A percentile compares a stretch with the other conserved stretches of the same genome.
Conservation (phyloP, 2,888 invertebrate species). For the Latrodectus elegans region DNA sequence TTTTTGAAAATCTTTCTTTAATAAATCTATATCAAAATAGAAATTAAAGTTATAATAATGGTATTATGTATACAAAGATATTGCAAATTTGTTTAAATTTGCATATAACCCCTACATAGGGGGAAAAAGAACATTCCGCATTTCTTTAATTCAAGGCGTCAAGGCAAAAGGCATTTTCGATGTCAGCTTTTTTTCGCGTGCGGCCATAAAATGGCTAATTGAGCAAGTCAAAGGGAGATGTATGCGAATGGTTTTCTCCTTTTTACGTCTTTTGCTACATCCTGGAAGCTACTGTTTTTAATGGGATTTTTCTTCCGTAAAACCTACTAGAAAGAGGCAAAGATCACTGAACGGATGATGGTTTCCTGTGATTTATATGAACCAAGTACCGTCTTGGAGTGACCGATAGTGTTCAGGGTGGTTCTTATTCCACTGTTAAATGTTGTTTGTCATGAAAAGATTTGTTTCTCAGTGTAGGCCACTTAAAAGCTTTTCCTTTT, state of each 20-base stretch:
- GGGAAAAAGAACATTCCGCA: not conserved
- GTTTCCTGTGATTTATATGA: slow-evolving; percentile 26
- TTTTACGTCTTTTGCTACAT: slow-evolving; percentile 13
- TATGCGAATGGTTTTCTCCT: slow-evolving; percentile 33
- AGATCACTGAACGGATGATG: slow-evolving; percentile 22
- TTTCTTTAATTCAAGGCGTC: slow-evolving; percentile 38
- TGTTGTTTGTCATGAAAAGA: slow-evolving; percentile 44
- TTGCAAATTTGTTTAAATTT: not conserved
- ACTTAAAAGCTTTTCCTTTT: not conserved
- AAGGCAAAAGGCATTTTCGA: slow-evolving; percentile 26
- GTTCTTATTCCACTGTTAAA: slow-evolving; percentile 17
- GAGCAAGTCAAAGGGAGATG: slow-evolving; percentile 60
- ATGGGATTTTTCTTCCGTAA: slow-evolving; percentile 36
- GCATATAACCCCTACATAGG: not conserved
- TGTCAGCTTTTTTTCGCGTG: slow-evolving; percentile 46
- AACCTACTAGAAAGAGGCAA: slow-evolving; percentile 20
- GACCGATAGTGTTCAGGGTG: not conserved
- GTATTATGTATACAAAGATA: no score
- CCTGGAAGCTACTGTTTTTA: slow-evolving; percentile 27
- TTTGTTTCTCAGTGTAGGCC: slow-evolving; percentile 10
- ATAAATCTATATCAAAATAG: no score
- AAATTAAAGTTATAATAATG: no score
- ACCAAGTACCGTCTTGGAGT: not conserved
- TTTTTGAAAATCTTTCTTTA: no score
- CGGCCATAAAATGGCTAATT: slow-evolving; percentile 59